phyloP scores from a whole-genome alignment of 2,888 invertebrate genomes.

The Abrostola triplasia region DNA sequence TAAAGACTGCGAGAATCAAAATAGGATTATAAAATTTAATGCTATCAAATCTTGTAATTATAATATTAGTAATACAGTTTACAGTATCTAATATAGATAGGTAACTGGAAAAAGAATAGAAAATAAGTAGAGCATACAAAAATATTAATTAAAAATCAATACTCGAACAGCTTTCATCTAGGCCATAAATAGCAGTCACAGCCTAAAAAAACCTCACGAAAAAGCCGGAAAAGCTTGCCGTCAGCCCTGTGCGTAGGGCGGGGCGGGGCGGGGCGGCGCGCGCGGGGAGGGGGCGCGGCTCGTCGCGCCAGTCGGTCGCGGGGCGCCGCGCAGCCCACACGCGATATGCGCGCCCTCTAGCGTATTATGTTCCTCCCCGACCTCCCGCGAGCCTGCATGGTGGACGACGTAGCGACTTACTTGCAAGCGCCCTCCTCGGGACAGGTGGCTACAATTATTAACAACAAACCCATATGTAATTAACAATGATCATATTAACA shows the following conservation, averaged over 20 bases:
- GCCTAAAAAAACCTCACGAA: constrained; percentile 44
- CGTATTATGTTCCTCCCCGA: constrained; percentile 96
- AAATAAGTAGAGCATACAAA: not conserved
- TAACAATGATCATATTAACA: constrained; percentile 89
- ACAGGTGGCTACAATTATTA: constrained; percentile 93
- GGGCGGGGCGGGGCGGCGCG: constrained; percentile 57
- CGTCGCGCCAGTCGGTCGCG: constrained; percentile 84
- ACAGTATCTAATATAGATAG: too few relatives aligned
- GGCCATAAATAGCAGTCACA: constrained; percentile 38
- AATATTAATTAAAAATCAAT: not conserved
- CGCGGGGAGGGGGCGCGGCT: constrained; percentile 55
- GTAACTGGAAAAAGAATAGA: not conserved
- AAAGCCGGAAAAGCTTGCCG: constrained; percentile 71
- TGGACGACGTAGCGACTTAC: constrained; percentile 98
- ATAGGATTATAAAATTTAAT: not conserved
- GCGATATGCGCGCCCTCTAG: constrained; percentile 84
- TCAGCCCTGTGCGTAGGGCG: constrained; percentile 75
- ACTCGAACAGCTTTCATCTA: constrained; percentile 44
- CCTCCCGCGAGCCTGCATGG: constrained; percentile 97
- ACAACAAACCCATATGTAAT: constrained; percentile 88
- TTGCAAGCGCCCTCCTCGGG: constrained; percentile 98
- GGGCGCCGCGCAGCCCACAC: constrained; percentile 86
- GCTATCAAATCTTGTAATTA: not conserved
- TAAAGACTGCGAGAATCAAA: too few relatives aligned
- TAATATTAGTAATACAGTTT: not conserved